These are phyloP conservation scores for Myathropa florea DNA, from an alignment of 2,888 invertebrate genomes.

Conservation along the genomic window DNA sequence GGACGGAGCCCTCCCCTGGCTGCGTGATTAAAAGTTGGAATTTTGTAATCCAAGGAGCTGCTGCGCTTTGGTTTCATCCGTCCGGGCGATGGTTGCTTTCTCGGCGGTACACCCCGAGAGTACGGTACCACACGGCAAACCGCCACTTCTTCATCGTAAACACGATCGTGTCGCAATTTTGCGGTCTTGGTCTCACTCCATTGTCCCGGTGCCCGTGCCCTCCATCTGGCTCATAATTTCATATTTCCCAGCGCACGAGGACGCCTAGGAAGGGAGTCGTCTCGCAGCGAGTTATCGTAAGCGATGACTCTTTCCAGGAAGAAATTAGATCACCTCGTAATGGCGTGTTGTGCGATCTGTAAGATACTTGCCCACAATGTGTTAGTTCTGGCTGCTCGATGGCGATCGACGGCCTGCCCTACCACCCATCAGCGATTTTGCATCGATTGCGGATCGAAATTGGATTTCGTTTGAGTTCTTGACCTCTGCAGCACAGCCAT, in stretches of 20 bases:
- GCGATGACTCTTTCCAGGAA: slow-evolving; percentile 68
- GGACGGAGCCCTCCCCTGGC: slow-evolving; percentile 13
- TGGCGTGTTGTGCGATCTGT: slow-evolving; percentile 56
- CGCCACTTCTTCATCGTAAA: slow-evolving; percentile 49
- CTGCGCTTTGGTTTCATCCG: slow-evolving; percentile 48
- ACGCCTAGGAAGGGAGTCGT: not conserved
- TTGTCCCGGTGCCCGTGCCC: slow-evolving; percentile 24
- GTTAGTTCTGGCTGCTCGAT: slow-evolving; percentile 28
- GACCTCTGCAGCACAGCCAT: slow-evolving; percentile 39
- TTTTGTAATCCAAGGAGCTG: slow-evolving; percentile 58
- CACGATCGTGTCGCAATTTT: slow-evolving; percentile 68
- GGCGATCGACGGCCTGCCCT: slow-evolving; percentile 16
- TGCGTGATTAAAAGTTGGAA: slow-evolving; percentile 55
- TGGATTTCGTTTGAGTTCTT: slow-evolving; percentile 68
- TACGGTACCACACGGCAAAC: slow-evolving; percentile 46
- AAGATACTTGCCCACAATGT: slow-evolving; percentile 33
- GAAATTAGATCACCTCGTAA: slow-evolving; percentile 69
- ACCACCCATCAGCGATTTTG: slow-evolving; percentile 23
- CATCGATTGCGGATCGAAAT: slow-evolving; percentile 46
- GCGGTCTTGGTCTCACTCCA: slow-evolving; percentile 51
- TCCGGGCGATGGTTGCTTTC: slow-evolving; percentile 43
- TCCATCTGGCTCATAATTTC: slow-evolving; percentile 54
- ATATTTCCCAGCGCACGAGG: slow-evolving; percentile 52
- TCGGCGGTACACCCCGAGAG: slow-evolving; percentile 35
- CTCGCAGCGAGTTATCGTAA: slow-evolving; percentile 58